phyloP scores from a whole-genome alignment of 2,888 invertebrate species.

The Hololepta plana region DNA sequence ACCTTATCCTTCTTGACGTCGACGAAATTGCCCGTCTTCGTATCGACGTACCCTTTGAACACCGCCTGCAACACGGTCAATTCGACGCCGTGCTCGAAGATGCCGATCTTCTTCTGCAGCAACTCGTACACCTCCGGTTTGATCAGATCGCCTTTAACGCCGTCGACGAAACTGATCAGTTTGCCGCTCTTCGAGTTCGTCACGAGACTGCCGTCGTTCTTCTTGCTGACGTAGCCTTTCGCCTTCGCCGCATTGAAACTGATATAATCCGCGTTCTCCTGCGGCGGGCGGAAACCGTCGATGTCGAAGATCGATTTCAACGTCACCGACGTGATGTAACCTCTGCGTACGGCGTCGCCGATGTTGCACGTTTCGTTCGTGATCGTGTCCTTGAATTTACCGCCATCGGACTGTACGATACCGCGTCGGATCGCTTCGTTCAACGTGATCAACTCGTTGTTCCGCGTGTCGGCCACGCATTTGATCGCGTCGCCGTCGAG shows the following conservation, averaged over 20 bases:
- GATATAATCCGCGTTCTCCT: conserved; percentile 62
- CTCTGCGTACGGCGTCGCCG: conserved; percentile 76
- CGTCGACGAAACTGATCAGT: conserved; percentile 60
- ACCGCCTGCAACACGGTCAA: conserved; percentile 77
- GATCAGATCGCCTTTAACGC: conserved; percentile 57
- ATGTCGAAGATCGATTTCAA: conserved; percentile 84
- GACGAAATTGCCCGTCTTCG: conserved; percentile 69
- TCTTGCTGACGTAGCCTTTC: conserved; percentile 58
- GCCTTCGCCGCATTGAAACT: conserved; percentile 68
- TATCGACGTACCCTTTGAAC: conserved; percentile 70
- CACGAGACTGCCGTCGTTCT: conserved; percentile 50
- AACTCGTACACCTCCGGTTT: conserved; percentile 76
- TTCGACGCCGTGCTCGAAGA: conserved; percentile 57
- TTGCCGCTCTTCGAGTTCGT: conserved; percentile 57
- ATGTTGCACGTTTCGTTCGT: conserved; percentile 58
- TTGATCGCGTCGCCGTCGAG: conserved; percentile 69
- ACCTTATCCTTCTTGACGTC: conserved; percentile 53
- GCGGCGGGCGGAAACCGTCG: conserved; percentile 73
- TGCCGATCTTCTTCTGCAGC: conserved; percentile 66
- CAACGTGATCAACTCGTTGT: conserved; percentile 63
- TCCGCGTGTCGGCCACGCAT: conserved; percentile 66
- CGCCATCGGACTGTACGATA: conserved; percentile 57
- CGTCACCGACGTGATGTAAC: conserved; percentile 72
- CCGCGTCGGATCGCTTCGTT: conserved; percentile 69
- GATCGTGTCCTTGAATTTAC: conserved; percentile 56